Evolutionary conservation across 2,113 vertebrate species (phyloP).

Genomic region (Aptenodytes forsteri): DNA sequence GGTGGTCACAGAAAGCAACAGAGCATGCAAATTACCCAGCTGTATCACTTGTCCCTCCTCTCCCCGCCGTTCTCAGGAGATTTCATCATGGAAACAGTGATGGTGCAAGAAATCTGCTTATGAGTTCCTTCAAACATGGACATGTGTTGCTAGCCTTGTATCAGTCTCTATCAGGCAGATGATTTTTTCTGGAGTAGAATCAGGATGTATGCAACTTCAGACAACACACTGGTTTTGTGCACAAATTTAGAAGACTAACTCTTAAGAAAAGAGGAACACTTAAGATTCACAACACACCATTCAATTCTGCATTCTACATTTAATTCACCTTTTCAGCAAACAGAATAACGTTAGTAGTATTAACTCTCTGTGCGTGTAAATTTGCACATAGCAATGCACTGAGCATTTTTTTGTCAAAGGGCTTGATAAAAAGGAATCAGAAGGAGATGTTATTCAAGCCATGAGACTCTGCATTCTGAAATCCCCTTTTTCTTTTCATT

Average conservation of each 20-base stretch:
- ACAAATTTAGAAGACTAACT: not conserved
- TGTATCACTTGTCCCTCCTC: not conserved
- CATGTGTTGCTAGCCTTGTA: fast-evolving
- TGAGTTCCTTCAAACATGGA: not conserved
- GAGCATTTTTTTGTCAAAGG: not conserved
- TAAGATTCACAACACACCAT: not conserved
- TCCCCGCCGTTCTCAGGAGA: not conserved
- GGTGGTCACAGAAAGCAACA: not conserved
- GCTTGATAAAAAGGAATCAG: not conserved
- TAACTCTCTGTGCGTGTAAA: not conserved
- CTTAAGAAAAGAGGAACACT: not conserved
- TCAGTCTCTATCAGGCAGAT: not conserved
- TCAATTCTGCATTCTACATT: not conserved
- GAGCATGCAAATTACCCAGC: not conserved
- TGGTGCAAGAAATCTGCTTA: not conserved
- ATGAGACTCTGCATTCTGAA: not conserved
- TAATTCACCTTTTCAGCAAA: not conserved
- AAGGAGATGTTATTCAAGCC: not conserved
- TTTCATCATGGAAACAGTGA: not conserved
- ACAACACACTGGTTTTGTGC: not conserved
- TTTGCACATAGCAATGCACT: not conserved
- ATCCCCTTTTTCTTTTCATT: not conserved
- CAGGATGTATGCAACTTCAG: not conserved
- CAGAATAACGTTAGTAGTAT: not conserved
- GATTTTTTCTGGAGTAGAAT: not conserved